Evolutionary conservation across 2,113 vertebrate genomes (phyloP).

Genomic region (Diadophis punctatus): DNA sequence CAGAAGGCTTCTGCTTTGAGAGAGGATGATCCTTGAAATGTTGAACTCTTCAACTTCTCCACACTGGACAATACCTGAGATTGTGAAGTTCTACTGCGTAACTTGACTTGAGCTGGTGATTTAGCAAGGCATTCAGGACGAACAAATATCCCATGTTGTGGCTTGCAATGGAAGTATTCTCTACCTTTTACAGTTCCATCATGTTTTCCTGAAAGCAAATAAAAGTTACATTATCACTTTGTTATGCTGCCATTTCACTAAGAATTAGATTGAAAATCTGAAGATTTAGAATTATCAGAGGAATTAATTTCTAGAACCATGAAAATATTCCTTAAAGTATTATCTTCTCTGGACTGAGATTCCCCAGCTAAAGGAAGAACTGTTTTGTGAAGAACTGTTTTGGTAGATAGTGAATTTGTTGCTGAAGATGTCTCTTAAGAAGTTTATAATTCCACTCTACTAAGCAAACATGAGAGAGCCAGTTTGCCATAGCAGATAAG

Average conservation of each 20-base stretch:
- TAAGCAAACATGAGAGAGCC: background rate
- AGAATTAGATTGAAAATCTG: background rate
- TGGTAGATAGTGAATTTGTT: background rate
- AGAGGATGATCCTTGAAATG: slow-evolving; percentile 40
- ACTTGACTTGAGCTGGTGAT: slow-evolving; percentile 65
- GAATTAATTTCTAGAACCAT: background rate
- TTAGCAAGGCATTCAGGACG: slow-evolving; percentile 76
- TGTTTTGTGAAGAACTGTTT: background rate
- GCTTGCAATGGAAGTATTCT: slow-evolving; percentile 79
- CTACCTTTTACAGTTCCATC: slow-evolving; percentile 79
- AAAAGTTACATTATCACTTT: slow-evolving; percentile 19
- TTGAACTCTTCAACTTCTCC: slow-evolving; percentile 54
- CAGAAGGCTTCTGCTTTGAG: slow-evolving; percentile 51
- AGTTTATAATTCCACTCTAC: background rate
- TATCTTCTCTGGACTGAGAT: background rate
- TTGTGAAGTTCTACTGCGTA: slow-evolving; percentile 54
- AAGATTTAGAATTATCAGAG: background rate
- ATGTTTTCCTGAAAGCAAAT: slow-evolving; percentile 77
- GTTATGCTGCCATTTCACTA: accelerated
- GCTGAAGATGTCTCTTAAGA: background rate
- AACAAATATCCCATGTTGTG: slow-evolving; percentile 77
- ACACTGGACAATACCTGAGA: slow-evolving; percentile 64
- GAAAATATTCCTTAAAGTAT: background rate
- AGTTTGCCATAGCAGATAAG: background rate
- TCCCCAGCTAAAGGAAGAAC: background rate